Percentiles rank a stretch among this genome's conserved stretches.
phyloP scores from a whole-genome alignment of 2,113 vertebrate species.

The Tachycineta bicolor region DNA sequence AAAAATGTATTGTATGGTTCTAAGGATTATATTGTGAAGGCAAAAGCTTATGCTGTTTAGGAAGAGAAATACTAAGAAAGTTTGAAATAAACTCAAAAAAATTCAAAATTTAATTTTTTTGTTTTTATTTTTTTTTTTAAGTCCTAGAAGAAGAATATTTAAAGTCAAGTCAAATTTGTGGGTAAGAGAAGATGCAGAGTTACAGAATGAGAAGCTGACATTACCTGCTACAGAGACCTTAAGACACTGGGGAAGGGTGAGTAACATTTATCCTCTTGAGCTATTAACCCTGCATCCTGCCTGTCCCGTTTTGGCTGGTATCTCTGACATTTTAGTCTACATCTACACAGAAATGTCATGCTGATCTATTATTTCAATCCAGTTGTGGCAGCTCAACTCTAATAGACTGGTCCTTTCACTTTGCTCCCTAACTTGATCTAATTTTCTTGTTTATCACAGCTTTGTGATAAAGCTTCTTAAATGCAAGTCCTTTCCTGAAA shows the following conservation, averaged over 20 bases:
- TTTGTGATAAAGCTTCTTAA: background rate
- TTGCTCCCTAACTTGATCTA: background rate
- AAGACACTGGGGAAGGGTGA: background rate
- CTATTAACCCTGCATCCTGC: background rate
- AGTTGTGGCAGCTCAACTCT: background rate
- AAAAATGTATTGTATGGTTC: background rate
- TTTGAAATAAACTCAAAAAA: background rate
- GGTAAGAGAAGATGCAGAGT: background rate
- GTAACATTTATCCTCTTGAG: fast-evolving
- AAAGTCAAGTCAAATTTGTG: background rate
- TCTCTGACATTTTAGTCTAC: background rate
- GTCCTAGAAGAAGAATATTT: background rate
- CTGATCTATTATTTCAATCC: background rate
- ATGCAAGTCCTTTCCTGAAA: background rate
- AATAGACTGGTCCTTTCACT: background rate
- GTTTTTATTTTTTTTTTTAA: background rate
- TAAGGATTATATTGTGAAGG: background rate
- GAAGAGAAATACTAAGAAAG: background rate
- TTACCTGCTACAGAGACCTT: background rate
- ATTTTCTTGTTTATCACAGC: background rate
- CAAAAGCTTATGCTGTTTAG: background rate
- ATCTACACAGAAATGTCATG: background rate
- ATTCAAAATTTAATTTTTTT: too few relatives aligned
- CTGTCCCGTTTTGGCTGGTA: background rate
- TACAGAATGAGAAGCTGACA: background rate